Percentiles rank a stretch among this genome's conserved stretches.
Evolutionary conservation across 2,888 invertebrate genomes (phyloP).

Genomic region (Patella caerulea): DNA sequence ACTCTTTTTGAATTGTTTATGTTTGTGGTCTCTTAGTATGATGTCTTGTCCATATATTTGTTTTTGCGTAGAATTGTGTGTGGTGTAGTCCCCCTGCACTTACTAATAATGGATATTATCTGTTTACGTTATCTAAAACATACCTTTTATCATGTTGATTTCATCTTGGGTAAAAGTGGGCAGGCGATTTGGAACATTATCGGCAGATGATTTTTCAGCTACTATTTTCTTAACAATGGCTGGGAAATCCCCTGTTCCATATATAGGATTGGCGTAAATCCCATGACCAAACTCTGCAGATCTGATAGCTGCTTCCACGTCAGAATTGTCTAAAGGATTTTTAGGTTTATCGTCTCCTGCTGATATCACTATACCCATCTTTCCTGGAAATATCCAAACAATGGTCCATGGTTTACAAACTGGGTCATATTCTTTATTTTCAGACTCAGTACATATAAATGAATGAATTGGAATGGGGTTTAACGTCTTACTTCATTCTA

Average conservation of each 20-base stretch:
- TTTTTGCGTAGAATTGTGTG: no score
- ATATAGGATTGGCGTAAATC: slow-evolving; percentile 66
- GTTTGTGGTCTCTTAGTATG: no score
- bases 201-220: slow-evolving; percentile 47
- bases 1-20: no score
- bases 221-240: slow-evolving; percentile 51
- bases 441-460: no score
- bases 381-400: slow-evolving; percentile 38
- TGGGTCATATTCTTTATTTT: no score
- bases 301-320: slow-evolving; percentile 56
- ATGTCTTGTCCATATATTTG: no score
- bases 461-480: no score
- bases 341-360: slow-evolving; percentile 39
- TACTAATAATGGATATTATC: no score
- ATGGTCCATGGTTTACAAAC: no score
- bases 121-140: neutral
- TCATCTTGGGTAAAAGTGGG: slow-evolving; percentile 66
- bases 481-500: no score
- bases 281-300: slow-evolving; percentile 56
- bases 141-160: slow-evolving; percentile 60
- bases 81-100: no score
- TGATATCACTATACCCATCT: slow-evolving; percentile 45
- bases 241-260: slow-evolving; percentile 74
- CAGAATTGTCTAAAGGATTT: slow-evolving; percentile 48
- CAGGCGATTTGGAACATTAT: slow-evolving; percentile 57